These are phyloP conservation scores for Agrypnus murinus DNA, from an alignment of 2,888 invertebrate genomes.

Conservation along the genomic window DNA sequence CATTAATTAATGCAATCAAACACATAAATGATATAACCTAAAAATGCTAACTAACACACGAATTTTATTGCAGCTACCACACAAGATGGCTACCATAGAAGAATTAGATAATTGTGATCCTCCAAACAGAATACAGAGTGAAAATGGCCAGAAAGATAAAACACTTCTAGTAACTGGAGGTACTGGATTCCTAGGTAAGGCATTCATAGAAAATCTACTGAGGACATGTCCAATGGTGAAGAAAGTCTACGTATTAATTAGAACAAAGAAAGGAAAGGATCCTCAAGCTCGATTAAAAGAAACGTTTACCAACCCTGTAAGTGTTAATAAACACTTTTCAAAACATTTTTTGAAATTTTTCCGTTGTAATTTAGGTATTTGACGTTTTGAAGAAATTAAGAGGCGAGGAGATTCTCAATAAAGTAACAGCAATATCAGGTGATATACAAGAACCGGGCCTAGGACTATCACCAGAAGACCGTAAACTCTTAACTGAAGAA, in stretches of 20 bases:
- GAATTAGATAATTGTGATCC: too few species aligned
- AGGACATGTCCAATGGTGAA: constrained; percentile 85
- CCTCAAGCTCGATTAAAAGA: constrained; percentile 86
- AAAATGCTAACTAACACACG: too few species aligned
- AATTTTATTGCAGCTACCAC: too few species aligned
- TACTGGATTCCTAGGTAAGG: constrained; percentile 97
- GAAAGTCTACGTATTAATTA: constrained; percentile 87
- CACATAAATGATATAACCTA: too few species aligned
- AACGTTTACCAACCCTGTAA: constrained; percentile 80
- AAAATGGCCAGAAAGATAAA: constrained; percentile 71
- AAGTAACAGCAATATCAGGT: constrained; percentile 65
- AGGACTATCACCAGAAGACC: constrained; percentile 80
- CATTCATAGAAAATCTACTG: constrained; percentile 92
- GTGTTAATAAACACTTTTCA: too few species aligned
- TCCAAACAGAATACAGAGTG: constrained; percentile 76
- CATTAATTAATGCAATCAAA: too few species aligned
- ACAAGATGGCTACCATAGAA: too few species aligned
- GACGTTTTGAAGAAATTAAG: constrained; percentile 72
- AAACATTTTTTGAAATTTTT: too few species aligned
- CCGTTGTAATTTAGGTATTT: too few species aligned
- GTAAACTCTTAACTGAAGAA: constrained; percentile 78
- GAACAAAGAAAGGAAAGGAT: constrained; percentile 89
- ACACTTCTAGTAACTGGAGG: constrained; percentile 90
- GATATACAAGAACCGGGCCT: constrained; percentile 70
- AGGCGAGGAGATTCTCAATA: constrained; percentile 77